Percentiles rank a stretch among this genome's conserved stretches.
phyloP scores from a whole-genome alignment of 2,888 invertebrate genomes.

The Pristionchus entomophagus region DNA sequence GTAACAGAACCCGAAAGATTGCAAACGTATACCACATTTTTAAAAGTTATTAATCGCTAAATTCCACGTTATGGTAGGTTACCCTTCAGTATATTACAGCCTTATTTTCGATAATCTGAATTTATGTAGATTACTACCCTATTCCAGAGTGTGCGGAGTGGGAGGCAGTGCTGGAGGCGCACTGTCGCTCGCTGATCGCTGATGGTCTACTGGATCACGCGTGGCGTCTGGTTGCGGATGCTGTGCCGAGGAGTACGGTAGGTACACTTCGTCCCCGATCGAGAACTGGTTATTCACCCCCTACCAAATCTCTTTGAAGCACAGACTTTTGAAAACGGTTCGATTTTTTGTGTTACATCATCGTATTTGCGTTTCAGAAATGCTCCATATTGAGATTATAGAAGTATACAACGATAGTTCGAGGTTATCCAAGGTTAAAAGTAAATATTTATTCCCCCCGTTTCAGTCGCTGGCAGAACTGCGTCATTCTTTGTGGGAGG shows the following conservation, averaged over 20 bases:
- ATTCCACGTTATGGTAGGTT: too few species aligned
- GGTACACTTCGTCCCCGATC: background rate
- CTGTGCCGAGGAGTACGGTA: conserved; percentile 29
- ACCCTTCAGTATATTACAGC: too few species aligned
- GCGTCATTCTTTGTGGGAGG: conserved; percentile 41
- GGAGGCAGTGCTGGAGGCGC: conserved; percentile 39
- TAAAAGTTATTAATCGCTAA: too few species aligned
- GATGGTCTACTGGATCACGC: conserved; percentile 40
- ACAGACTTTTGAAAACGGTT: too few species aligned
- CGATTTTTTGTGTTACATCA: background rate
- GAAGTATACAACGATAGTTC: background rate
- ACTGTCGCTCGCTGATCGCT: background rate
- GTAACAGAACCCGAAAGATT: too few species aligned
- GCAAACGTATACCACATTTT: too few species aligned
- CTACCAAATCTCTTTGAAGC: background rate
- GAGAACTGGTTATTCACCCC: too few species aligned
- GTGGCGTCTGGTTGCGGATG: conserved; percentile 38
- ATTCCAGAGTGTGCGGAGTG: conserved; percentile 9
- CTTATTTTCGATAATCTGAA: background rate
- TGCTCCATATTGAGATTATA: background rate
- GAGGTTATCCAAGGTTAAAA: background rate
- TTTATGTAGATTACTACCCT: background rate
- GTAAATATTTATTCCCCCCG: background rate
- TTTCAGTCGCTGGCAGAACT: conserved; percentile 43
- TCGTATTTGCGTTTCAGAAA: too few species aligned